Conservation (phyloP, 2,888 invertebrate species). For the Furcula furcula region DNA sequence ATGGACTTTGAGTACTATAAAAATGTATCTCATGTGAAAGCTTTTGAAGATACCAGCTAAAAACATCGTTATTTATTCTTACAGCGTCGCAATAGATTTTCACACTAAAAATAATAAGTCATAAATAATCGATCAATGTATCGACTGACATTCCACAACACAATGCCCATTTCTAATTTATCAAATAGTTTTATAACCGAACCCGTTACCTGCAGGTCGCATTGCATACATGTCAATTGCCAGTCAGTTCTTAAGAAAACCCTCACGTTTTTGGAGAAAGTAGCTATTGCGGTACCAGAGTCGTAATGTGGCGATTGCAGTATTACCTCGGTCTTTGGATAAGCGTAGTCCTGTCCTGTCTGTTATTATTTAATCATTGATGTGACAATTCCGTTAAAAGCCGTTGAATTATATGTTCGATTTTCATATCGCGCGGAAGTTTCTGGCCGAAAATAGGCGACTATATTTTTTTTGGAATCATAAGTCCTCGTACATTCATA, state of each 20-base stretch:
- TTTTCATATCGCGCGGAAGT: neutral
- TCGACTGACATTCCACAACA: too few relatives aligned
- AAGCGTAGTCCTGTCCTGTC: neutral
- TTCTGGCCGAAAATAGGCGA: too few relatives aligned
- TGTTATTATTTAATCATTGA: neutral
- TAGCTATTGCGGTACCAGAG: slow-evolving; percentile 5
- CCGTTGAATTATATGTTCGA: neutral
- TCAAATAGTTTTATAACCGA: neutral
- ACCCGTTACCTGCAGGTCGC: neutral
- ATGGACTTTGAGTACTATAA: too few relatives aligned
- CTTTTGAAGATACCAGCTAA: too few relatives aligned
- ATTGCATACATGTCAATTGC: slow-evolving; percentile 13
- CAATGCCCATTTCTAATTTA: neutral
- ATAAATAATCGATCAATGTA: too few relatives aligned
- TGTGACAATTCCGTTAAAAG: neutral
- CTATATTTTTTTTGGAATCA: too few relatives aligned
- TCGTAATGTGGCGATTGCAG: neutral
- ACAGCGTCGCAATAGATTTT: too few relatives aligned
- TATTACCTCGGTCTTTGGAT: neutral
- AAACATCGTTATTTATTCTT: too few relatives aligned
- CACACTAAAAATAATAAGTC: too few relatives aligned
- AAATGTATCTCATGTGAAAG: too few relatives aligned
- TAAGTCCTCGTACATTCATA: too few relatives aligned
- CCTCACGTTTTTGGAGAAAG: slow-evolving; percentile 36
- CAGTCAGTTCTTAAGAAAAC: slow-evolving; percentile 25